A percentile compares a stretch with the other conserved stretches of the same genome.
Evolutionary conservation across 2,888 invertebrate genomes (phyloP).

Genomic region (Tetranychus piercei): DNA sequence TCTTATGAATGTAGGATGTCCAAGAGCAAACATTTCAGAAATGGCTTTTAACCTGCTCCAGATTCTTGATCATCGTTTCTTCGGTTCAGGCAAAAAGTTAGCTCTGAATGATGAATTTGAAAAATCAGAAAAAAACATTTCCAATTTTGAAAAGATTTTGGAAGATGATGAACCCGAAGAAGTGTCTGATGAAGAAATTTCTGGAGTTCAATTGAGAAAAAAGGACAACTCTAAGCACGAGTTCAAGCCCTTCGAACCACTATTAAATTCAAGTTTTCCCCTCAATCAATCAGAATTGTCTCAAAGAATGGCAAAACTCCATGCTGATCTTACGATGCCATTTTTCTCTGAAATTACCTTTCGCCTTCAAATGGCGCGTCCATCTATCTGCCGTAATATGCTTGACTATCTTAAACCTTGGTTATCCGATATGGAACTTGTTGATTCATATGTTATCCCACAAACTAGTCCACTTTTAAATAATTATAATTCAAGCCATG

Average conservation of each 20-base stretch:
- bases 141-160: neutral
- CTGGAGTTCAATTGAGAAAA: conserved; percentile 15
- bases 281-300: conserved; percentile 81
- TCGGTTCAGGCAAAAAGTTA: conserved; percentile 41
- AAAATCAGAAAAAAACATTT: neutral
- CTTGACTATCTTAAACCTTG: conserved; percentile 85
- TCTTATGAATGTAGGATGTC: conserved; percentile 84
- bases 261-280: conserved; percentile 36
- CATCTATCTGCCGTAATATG: conserved; percentile 72
- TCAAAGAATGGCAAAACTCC: conserved; percentile 72
- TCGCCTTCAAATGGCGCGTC: conserved; percentile 82
- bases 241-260: conserved; percentile 21
- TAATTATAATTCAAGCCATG: neutral
- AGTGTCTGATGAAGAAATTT: conserved; percentile 13
- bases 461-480: conserved; percentile 30
- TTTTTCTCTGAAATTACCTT: conserved; percentile 98
- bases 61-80: conserved; percentile 75
- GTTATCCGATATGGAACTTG: conserved; percentile 94
- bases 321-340: conserved; percentile 95
- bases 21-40: conserved; percentile 73
- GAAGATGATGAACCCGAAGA: conserved; percentile 23
- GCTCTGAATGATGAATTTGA: conserved; percentile 12
- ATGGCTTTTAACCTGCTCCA: conserved; percentile 83
- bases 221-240: conserved; percentile 11
- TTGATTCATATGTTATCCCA: conserved; percentile 81